Percentiles rank a stretch among this genome's conserved stretches.
These are phyloP conservation scores for Peromyscus californicus DNA, from an alignment of 2,113 vertebrate species.

Conservation along the genomic window DNA sequence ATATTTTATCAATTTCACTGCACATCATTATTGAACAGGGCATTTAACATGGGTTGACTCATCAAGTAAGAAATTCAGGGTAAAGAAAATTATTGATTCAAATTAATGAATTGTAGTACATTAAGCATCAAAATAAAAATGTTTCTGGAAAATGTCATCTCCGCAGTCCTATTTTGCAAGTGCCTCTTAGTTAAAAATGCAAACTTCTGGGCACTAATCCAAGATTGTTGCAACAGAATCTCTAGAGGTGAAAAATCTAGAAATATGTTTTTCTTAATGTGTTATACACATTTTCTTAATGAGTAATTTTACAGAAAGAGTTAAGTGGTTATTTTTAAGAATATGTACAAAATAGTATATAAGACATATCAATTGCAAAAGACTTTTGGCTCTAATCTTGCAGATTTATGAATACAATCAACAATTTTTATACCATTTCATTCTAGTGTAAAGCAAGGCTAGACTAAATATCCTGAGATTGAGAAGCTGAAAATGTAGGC, in stretches of 20 bases:
- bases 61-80: neutral
- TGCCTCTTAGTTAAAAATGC: neutral
- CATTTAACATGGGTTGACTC: neutral
- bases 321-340: neutral
- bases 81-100: neutral
- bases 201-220: neutral
- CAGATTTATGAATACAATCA: neutral
- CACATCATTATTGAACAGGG: neutral
- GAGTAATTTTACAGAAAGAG: neutral
- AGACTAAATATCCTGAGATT: neutral
- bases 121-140: neutral
- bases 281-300: neutral
- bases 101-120: neutral
- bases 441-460: neutral
- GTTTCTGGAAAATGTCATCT: neutral
- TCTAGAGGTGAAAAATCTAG: neutral
- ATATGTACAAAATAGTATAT: neutral
- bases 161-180: neutral
- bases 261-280: constrained; percentile 1
- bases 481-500: neutral
- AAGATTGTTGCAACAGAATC: constrained; percentile 19
- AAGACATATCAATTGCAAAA: neutral
- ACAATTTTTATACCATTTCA: neutral
- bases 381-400: neutral
- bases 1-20: neutral